These are phyloP conservation scores for Heliothis peltigera DNA, from an alignment of 2,888 invertebrate species.

Conservation along the genomic window DNA sequence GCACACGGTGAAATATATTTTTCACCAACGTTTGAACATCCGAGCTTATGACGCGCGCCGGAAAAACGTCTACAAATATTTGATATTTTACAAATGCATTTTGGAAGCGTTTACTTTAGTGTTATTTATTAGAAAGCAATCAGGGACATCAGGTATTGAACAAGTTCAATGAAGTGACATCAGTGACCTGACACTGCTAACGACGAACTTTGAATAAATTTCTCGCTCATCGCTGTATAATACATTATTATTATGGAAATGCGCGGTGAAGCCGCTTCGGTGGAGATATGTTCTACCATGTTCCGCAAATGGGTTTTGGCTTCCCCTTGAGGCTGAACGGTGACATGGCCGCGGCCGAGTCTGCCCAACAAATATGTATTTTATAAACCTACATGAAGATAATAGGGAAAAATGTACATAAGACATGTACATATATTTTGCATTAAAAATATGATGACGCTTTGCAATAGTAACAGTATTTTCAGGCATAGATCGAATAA, in stretches of 20 bases:
- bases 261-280: conserved; percentile 60
- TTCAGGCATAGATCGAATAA: too few relatives aligned
- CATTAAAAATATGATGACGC: conserved; percentile 1
- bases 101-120: conserved; percentile 4
- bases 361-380: conserved; percentile 53
- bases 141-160: conserved; percentile 25
- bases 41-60: conserved; percentile 26
- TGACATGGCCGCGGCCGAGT: conserved; percentile 58
- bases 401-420: conserved; percentile 2
- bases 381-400: conserved; percentile 30
- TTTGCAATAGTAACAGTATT: neutral
- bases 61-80: conserved; percentile 27
- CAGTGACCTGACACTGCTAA: conserved; percentile 62
- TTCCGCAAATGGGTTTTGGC: conserved; percentile 66
- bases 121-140: conserved; percentile 28
- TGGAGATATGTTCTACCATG: conserved; percentile 38
- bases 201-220: conserved; percentile 72
- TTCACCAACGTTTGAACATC: conserved; percentile 67
- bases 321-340: conserved; percentile 63
- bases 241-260: conserved; percentile 70
- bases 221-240: conserved; percentile 66
- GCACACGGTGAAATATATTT: conserved; percentile 60
- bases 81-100: conserved; percentile 6
- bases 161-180: conserved; percentile 42
- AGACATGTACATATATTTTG: conserved; percentile 17